phyloP scores from a whole-genome alignment of 1,140 invertebrate genomes.

The Sesamia nonagrioides region DNA sequence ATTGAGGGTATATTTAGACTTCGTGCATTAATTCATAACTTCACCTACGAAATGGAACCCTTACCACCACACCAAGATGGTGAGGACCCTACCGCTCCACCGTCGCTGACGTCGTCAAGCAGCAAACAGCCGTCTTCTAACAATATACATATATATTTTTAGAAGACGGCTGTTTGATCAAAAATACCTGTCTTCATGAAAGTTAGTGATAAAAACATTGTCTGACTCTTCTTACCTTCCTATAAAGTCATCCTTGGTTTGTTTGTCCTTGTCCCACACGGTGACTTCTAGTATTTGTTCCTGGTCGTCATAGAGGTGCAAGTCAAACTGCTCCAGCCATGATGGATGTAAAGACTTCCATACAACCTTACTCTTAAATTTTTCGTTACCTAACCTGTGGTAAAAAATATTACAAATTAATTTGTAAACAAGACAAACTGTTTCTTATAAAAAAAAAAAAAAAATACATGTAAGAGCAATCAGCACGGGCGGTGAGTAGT shows the following conservation, averaged over 20 bases:
- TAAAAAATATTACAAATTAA: conserved; percentile 48
- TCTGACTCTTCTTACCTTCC: conserved; percentile 88
- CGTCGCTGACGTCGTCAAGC: too few relatives aligned
- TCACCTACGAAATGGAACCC: too few relatives aligned
- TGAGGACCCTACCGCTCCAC: too few relatives aligned
- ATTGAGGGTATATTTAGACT: too few relatives aligned
- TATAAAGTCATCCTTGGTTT: conserved; percentile 95
- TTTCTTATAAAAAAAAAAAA: too few relatives aligned
- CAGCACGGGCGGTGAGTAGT: too few relatives aligned
- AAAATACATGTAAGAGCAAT: too few relatives aligned
- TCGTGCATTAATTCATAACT: too few relatives aligned
- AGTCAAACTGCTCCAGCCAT: conserved; percentile 99
- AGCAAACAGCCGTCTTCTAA: too few relatives aligned
- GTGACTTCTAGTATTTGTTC: conserved; percentile 96
- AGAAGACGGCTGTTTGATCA: too few relatives aligned
- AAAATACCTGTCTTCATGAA: neutral
- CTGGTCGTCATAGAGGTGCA: conserved; percentile 97
- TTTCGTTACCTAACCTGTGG: conserved; percentile 96
- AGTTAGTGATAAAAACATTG: neutral
- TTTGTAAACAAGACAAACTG: neutral
- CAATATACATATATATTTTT: too few relatives aligned
- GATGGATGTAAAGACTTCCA: conserved; percentile 94
- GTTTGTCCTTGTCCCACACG: conserved; percentile 95
- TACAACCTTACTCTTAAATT: conserved; percentile 98
- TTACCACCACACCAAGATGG: too few relatives aligned